phyloP scores from a whole-genome alignment of 2,888 invertebrate species.

The Metellina segmentata region DNA sequence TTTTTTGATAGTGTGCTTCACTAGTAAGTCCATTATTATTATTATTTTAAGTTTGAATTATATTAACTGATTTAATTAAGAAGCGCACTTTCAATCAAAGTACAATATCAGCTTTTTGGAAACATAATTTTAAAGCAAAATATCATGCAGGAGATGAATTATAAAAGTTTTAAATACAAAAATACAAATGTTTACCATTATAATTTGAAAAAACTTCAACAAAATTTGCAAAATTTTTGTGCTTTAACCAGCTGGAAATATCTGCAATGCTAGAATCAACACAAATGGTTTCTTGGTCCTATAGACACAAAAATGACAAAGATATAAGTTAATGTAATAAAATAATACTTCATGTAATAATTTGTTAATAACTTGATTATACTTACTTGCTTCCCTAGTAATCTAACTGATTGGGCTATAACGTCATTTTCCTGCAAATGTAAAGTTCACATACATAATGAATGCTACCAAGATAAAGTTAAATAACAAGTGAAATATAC shows the following conservation, averaged over 20 bases:
- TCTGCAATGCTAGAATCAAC: constrained; percentile 86
- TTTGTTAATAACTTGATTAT: background rate
- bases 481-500: background rate
- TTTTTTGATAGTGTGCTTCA: no score
- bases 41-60: no score
- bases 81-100: no score
- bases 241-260: constrained; percentile 89
- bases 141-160: background rate
- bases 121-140: no score
- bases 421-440: constrained; percentile 49
- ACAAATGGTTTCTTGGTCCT: constrained; percentile 81
- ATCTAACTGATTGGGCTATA: constrained; percentile 18
- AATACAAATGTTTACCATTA: constrained; percentile 61
- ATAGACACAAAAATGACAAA: constrained; percentile 9
- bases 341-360: background rate
- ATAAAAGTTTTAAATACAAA: background rate
- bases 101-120: no score
- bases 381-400: constrained; percentile 38
- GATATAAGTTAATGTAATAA: background rate
- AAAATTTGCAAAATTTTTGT: constrained; percentile 89
- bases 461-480: background rate
- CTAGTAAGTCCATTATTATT: no score
- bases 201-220: constrained; percentile 87
- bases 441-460: constrained; percentile 4
- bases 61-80: no score